Evolutionary conservation across 1,140 invertebrate genomes (phyloP).

Genomic region (Drosophila sp.): DNA sequence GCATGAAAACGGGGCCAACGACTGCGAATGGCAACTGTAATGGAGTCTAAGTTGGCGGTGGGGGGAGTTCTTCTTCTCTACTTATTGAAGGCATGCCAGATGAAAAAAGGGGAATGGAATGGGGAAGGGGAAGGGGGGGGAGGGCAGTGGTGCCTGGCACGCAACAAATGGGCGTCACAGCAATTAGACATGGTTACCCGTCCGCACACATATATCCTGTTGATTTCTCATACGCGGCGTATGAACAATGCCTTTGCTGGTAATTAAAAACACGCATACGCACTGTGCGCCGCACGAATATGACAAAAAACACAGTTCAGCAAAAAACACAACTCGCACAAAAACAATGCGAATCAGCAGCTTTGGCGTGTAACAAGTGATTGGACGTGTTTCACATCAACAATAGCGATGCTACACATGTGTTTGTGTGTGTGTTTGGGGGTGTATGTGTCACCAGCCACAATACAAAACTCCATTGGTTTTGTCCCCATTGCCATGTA

Average conservation of each 20-base stretch:
- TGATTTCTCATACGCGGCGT: conserved; percentile 75
- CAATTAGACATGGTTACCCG: conserved; percentile 26
- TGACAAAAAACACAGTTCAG: not conserved
- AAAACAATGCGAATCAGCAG: conserved; percentile 20
- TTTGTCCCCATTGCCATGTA: not conserved
- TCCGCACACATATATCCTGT: conserved; percentile 59
- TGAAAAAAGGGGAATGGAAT: not conserved
- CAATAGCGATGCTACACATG: not conserved
- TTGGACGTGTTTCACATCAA: conserved; percentile 31
- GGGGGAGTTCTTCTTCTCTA: too few relatives aligned
- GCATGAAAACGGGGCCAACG: conserved; percentile 67
- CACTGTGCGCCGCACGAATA: conserved; percentile 31
- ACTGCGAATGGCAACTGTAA: conserved; percentile 19
- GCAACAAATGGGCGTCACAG: conserved; percentile 61
- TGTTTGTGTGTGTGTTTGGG: conserved; percentile 11
- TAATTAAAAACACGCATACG: conserved; percentile 73
- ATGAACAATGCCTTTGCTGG: conserved; percentile 55
- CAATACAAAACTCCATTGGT: conserved; percentile 31
- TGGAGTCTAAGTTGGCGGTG: conserved; percentile 5
- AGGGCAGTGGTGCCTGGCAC: conserved; percentile 21
- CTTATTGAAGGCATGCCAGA: too few relatives aligned
- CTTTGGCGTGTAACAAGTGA: conserved; percentile 52
- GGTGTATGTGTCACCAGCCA: conserved; percentile 34
- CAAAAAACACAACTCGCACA: conserved; percentile 1
- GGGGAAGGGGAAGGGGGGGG: not conserved